Evolutionary conservation across 2,888 invertebrate species (phyloP), one percentile per base, ranked within the genome.

Genomic region (Stenichneumon culpator): DNA sequence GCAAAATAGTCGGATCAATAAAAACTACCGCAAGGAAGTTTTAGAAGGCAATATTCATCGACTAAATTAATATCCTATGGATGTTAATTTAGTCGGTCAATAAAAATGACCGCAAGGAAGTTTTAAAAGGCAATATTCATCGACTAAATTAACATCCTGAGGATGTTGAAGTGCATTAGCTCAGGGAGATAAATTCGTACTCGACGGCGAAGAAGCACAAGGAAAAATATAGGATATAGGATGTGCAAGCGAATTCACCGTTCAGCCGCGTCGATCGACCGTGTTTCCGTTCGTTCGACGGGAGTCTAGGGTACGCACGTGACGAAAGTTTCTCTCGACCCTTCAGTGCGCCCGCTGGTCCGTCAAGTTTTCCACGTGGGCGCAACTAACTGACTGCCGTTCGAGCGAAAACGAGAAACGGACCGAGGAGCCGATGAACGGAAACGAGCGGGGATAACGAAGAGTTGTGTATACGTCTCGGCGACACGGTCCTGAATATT

Each of bases 401-500:
- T 52, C 32, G 54, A 54, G 28, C 60, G 50, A 77, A 16, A 47
- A 47, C 44, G 44, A 47, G 44, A 47, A 47, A 47, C 44, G 16
- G 16, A 16, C 3, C 44, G 44, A 3, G 44, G 16, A 47, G 44
- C 44, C 44, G 44, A 50, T 47, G 50, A 32, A 65, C 65, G 75
- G 22, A 52, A 77, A 67, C 28, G 70, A 39, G 67, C 57, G 25
- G 47, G 19, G 63, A 39, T 47, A 70, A 73, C 19, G 60, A 84
- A 57, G 50, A 82, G 79, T 54, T 63, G 82, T 79, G 22, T 75
- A 50, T 75, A 50, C 39, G 32, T 72, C 69, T 60, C 63, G 50
- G 39, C 81, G 84, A 87, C 87, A 83, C 86, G 82, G 87, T 88
- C 77, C 80, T 88, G 89, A 89, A 89, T 88, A 87, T 90, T 89